phyloP scores from a whole-genome alignment of 2,113 vertebrate species.

The Vanacampus margaritifer region DNA sequence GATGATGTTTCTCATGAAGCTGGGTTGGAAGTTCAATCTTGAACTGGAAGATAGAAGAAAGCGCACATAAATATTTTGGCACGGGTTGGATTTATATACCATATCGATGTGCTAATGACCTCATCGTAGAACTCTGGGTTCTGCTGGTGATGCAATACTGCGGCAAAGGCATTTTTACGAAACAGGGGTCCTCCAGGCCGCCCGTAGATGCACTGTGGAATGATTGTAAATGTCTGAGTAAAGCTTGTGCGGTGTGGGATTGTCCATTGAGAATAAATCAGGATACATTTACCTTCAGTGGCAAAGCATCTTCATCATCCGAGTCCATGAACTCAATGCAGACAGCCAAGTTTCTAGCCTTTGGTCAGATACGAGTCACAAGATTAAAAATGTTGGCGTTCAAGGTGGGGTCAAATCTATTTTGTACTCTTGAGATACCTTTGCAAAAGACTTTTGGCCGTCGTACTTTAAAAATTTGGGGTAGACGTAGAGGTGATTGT shows the following conservation, averaged over 20 bases:
- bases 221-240: slow-evolving; percentile 8
- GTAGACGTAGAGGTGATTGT: slow-evolving; percentile 97
- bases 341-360: slow-evolving; percentile 96
- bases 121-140: slow-evolving; percentile 98
- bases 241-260: not conserved
- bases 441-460: slow-evolving; percentile 92
- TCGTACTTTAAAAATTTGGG: slow-evolving; percentile 94
- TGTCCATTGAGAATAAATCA: not conserved
- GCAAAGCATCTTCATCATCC: slow-evolving; percentile 89
- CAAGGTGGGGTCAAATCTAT: not conserved
- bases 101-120: slow-evolving; percentile 67
- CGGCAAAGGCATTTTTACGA: slow-evolving; percentile 84
- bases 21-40: slow-evolving; percentile 96
- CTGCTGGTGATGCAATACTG: slow-evolving; percentile 94
- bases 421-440: slow-evolving; percentile 71
- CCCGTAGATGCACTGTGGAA: slow-evolving; percentile 89
- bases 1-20: slow-evolving; percentile 91
- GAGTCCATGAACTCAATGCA: slow-evolving; percentile 96
- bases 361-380: slow-evolving; percentile 32
- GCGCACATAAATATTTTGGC: not conserved
- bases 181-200: slow-evolving; percentile 88
- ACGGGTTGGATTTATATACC: not conserved
- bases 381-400: not conserved
- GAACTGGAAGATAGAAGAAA: slow-evolving; percentile 74
- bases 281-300: slow-evolving; percentile 80